Percentiles rank a stretch among this genome's conserved stretches.
Conservation (phyloP, 2,113 vertebrate genomes). For the Cyprinus carpio region DNA sequence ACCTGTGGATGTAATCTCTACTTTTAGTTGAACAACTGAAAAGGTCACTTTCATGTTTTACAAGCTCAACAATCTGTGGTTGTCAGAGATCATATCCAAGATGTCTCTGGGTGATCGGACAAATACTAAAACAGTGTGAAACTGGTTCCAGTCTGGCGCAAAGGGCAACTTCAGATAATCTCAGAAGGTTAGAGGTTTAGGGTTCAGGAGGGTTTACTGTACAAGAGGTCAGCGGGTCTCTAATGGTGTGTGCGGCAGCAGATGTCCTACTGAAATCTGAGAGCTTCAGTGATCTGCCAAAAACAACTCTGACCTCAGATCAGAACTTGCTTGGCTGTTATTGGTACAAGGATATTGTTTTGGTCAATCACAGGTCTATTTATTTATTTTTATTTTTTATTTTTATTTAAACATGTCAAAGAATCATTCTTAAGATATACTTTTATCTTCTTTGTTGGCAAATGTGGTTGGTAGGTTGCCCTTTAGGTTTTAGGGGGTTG, state of each 20-base stretch:
- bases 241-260: slow-evolving; percentile 51
- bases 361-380: not conserved
- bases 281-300: slow-evolving; percentile 34
- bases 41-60: not conserved
- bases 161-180: not conserved
- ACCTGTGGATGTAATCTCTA: not conserved
- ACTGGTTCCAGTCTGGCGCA: not conserved
- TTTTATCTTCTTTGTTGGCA: not conserved
- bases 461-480: not conserved
- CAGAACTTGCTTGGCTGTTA: not conserved
- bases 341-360: not conserved
- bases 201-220: slow-evolving; percentile 34
- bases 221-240: slow-evolving; percentile 41
- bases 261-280: slow-evolving; percentile 51
- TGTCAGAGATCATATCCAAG: slow-evolving; percentile 10
- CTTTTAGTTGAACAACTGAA: not conserved
- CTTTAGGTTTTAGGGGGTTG: not conserved
- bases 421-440: not conserved
- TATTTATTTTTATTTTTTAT: too few relatives aligned
- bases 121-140: not conserved
- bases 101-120: not conserved
- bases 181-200: not conserved
- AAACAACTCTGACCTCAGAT: slow-evolving; percentile 31
- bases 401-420: not conserved
- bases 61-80: not conserved